phyloP scores from a whole-genome alignment of 2,113 vertebrate species.

The Ia io region DNA sequence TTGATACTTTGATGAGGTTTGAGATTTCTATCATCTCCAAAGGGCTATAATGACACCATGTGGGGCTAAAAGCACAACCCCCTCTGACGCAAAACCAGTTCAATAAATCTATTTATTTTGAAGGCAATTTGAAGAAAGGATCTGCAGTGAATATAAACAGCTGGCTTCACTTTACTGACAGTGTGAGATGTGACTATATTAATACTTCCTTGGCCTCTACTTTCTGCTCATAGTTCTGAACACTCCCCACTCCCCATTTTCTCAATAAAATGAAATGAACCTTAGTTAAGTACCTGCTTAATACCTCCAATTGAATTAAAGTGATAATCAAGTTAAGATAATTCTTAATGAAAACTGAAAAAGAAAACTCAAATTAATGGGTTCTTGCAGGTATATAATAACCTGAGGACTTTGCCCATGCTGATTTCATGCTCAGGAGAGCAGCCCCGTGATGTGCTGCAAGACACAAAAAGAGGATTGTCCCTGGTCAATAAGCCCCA shows the following conservation, averaged over 20 bases:
- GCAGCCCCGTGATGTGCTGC: conserved; percentile 63
- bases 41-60: neutral
- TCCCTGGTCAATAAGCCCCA: conserved; percentile 68
- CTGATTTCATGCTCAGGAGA: conserved; percentile 64
- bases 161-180: neutral
- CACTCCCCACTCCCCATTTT: neutral
- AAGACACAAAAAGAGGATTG: conserved; percentile 62
- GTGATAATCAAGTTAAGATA: conserved; percentile 50
- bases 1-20: neutral
- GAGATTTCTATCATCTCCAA: neutral
- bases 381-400: conserved; percentile 68
- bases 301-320: conserved; percentile 60
- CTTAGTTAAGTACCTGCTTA: conserved; percentile 51
- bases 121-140: neutral
- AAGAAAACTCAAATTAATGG: conserved; percentile 36
- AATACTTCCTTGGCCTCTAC: conserved; percentile 20
- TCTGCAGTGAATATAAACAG: neutral
- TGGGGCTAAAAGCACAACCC: neutral
- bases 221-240: conserved; percentile 24
- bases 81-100: neutral
- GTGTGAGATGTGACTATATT: neutral
- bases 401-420: conserved; percentile 75
- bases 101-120: neutral
- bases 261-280: conserved; percentile 53
- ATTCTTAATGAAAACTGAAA: conserved; percentile 53